These are phyloP conservation scores for Molanna angustata DNA, from an alignment of 2,888 invertebrate species.

Conservation along the genomic window DNA sequence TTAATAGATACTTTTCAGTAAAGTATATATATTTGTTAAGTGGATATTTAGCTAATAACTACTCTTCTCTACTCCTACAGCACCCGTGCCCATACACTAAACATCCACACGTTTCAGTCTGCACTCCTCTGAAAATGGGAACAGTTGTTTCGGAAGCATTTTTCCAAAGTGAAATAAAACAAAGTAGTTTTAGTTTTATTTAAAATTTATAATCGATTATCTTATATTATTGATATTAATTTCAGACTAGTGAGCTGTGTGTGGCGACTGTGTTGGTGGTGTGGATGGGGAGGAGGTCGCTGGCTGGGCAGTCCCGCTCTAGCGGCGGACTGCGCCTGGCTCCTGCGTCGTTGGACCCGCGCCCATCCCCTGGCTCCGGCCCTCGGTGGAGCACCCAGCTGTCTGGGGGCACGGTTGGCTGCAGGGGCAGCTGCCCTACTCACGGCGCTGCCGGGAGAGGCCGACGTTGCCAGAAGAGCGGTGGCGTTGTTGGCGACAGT, in stretches of 20 bases:
- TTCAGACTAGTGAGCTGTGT: conserved; percentile 25
- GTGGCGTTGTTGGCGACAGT: conserved; percentile 24
- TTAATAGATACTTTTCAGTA: too few relatives aligned
- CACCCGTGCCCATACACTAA: too few relatives aligned
- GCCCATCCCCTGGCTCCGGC: conserved; percentile 8
- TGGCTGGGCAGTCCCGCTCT: conserved; percentile 29
- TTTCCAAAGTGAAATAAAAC: too few relatives aligned
- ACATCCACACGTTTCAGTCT: too few relatives aligned
- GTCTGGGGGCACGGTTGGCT: conserved; percentile 15
- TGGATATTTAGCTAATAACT: too few relatives aligned
- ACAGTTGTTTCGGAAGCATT: too few relatives aligned
- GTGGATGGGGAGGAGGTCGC: conserved; percentile 26
- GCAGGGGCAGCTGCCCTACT: conserved; percentile 23
- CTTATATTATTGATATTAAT: neutral
- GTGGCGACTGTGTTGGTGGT: conserved; percentile 25
- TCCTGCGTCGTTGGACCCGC: conserved; percentile 27
- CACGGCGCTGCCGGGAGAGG: conserved; percentile 26
- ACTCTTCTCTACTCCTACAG: too few relatives aligned
- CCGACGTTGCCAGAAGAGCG: conserved; percentile 20
- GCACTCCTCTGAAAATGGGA: too few relatives aligned
- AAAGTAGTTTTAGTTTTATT: too few relatives aligned
- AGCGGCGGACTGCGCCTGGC: conserved; percentile 28
- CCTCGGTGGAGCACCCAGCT: neutral
- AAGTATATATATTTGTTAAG: too few relatives aligned
- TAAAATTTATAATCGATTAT: too few relatives aligned